Evolutionary conservation across 2,113 vertebrate genomes (phyloP), one percentile per base, ranked within the genome.

Genomic region (Hiodon alosoides): DNA sequence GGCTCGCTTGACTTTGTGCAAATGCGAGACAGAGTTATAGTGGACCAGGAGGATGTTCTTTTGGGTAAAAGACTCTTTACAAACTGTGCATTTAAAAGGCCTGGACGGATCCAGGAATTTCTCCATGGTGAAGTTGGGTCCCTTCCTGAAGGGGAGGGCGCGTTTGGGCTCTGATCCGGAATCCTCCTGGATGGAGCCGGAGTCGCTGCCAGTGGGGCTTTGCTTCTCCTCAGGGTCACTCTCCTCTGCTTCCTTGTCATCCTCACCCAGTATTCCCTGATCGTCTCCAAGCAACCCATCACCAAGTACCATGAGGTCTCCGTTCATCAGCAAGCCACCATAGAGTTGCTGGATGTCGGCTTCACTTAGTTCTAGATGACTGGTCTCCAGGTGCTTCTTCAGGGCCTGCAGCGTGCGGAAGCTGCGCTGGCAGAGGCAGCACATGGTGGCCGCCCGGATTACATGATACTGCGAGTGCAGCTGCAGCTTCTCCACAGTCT

Each of bases 11-110:
- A 99, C 90, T 85, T 98, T 98, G 85, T 99, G 97, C 71, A 99
- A 89, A 81, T 99, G 97, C 77, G 97, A 99, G 68, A 99, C 97
- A 0, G 97, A 99, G 81, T 99, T 99, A 87, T 99, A 99, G 87
- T 99, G 97, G 79, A 99, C 97, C 54, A 99, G 85, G 71, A 99
- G 92, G 82, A 99, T 99, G 79, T 99, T 99, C 88, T 99, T 99
- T 67, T 99, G 97, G 0, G 97, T 99, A 82, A 99, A 99, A 76
- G 97, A 99, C 82, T 99, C 97, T 90, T 98, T 99, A 89, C 97
- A 99, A 52, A 99, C 97, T 0, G 96, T 99, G 84, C 97, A 99
- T 86, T 98, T 99, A 82, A 98, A 99, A 16, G 97, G 97, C 76
- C 96, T 95, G 85, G 97, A 98, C 1, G 97, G 97, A 86, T 99